phyloP scores from a whole-genome alignment of 2,888 invertebrate species.

The Villa cingulata region DNA sequence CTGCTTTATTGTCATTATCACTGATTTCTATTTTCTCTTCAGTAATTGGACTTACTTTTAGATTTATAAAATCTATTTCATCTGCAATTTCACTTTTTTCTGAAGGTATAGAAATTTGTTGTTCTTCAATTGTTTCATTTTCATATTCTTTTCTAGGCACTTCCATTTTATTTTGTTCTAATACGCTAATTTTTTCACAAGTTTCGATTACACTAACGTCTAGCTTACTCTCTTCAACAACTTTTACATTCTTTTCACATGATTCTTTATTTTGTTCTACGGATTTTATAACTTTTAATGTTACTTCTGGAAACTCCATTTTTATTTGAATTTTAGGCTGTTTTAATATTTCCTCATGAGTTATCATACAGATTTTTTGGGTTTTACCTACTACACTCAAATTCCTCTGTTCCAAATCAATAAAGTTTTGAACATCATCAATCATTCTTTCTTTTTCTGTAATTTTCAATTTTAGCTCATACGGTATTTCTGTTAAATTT shows the following conservation, averaged over 20 bases:
- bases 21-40: no score
- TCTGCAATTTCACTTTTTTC: no score
- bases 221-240: no score
- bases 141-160: no score
- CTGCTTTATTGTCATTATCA: no score
- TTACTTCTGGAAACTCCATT: slow-evolving; percentile 41
- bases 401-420: not conserved
- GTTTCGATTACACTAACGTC: no score
- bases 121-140: no score
- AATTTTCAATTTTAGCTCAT: not conserved
- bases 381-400: slow-evolving; percentile 13
- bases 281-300: slow-evolving; percentile 29
- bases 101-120: no score
- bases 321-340: slow-evolving; percentile 51
- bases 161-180: no score
- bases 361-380: slow-evolving; percentile 49
- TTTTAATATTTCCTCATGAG: slow-evolving; percentile 56
- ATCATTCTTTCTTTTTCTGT: not conserved
- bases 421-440: not conserved
- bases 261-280: slow-evolving; percentile 25
- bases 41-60: not conserved
- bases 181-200: no score
- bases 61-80: not conserved
- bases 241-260: slow-evolving; percentile 13
- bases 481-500: not conserved